Evolutionary conservation across 2,888 invertebrate species (phyloP), one percentile per base, ranked within the genome.

Genomic region (Stegana nigrithorax): DNA sequence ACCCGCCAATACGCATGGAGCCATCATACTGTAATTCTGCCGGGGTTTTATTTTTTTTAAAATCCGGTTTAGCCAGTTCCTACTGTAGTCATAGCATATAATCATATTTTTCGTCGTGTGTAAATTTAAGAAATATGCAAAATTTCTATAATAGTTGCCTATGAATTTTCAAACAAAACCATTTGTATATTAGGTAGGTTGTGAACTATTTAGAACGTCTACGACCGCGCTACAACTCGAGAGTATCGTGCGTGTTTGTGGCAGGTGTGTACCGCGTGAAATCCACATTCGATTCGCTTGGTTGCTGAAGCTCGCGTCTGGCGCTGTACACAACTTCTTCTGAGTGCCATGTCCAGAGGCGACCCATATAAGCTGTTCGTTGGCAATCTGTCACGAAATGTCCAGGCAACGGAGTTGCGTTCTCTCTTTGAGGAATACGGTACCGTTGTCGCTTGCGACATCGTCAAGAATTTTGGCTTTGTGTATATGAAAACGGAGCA

Each of bases 401-500:
- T 96, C 68, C 91, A 93, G 81, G 91, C 92, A 88, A 89, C 91
- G 86, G 91, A 93, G 89, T 89, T 98, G 88, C 92, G 94, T 88
- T 92, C 95, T 87, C 89, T 98, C 77, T 98, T 98, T 89, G 96
- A 96, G 88, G 95, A 96, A 85, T 96, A 94, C 92, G 98, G 98
- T 86, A 93, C 93, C 87, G 97, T 98, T 83, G 93, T 96, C 84
- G 98, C 98, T 89, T 97, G 97, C 88, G 97, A 97, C 89, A 94
- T 98, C 84, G 94, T 97, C 82, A 95, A 96, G 89, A 97, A 97
- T 89, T 98, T 96, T 91, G 98, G 97, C 81, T 98, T 98, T 90
- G 97, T 98, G 87, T 97, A 97, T 88, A 97, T 96, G 96, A 94
- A 95, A 88, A 94, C 92, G 86, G 95, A 95, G 83, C 91, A 94